Evolutionary conservation across 2,113 vertebrate species (phyloP), one percentile per base, ranked within the genome.

Genomic region (Chaenogobius annularis): DNA sequence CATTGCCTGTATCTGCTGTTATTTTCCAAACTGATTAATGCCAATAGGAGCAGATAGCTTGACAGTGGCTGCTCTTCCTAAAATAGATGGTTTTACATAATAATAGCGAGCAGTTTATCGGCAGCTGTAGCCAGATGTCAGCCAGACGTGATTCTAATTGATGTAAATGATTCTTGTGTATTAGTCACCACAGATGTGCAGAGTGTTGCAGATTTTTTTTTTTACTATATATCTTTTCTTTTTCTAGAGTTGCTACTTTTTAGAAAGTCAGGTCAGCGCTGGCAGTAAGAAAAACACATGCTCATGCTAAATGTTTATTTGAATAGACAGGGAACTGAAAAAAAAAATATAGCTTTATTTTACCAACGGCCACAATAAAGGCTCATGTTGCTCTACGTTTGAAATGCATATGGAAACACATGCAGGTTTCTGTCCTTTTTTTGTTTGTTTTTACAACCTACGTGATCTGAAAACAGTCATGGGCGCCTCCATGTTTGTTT

Each of bases 111-210:
- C 66, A 73, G 85, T 83, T 69, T 64, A 85, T 83, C 31, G 47
- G 43, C 47, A 82, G 76, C 74, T 59, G 74, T 20, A 84, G 77
- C 81, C 83, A 75, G 68, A 85, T 69, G 90, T 89, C 90, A 88
- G 85, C 72, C 64, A 69, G 82, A 85, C 69, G 79, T 90, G 83
- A 88, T 87, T 90, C 87, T 93, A 92, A 92, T 91, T 86, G 91
- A 87, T 89, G 92, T 83, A 86, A 90, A 92, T 92, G 91, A 90
- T 86, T 89, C 66, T 81, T 84, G 86, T 79, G 85, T 86, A 86
- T 81, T 88, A 87, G 89, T 85, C 73, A 44, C 12, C 75, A 79
- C 61, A 75, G 78, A 87, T 80, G 58, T 84, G 79, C 64, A 70
- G 19, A 15, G 35, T 26, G 55, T 4, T 23, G 55, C 10, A 56